Evolutionary conservation across 2,797 vertebrate genomes (phyloP), one percentile per base, ranked within the genome.

Genomic region (Falco peregrinus): DNA sequence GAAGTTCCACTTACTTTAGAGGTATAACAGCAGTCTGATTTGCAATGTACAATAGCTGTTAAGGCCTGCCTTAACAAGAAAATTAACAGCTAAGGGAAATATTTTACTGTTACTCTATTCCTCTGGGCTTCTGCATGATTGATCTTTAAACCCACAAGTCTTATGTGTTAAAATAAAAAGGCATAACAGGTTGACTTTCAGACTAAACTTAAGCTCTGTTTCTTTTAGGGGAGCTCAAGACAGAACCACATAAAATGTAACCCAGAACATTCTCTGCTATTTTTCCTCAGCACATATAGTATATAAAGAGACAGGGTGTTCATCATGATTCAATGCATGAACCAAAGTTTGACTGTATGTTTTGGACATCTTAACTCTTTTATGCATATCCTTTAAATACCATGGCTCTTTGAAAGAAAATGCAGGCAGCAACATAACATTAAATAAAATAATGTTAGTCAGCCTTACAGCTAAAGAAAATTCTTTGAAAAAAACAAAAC

Each of bases 21-120:
- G 33, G 29, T 89, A 92, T 89, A 77, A 87, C 64, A 84, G 73
- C 35, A 48, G 43, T 54, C 84, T 90, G 47, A 89, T 87, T 90
- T 83, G 79, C 75, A 94, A 60, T 19, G 33, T 47, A 65, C 59
- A 60, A 63, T 61, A 65, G 74, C 15, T 41, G 61, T 82, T 87
- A 96, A 94, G 70, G 45, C 41, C 53, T 80, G 31, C 45, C 60
- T 85, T 94, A 65, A 90, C 73, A 73, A 78, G 77, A 88, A 92
- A 82, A 77, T 84, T 87, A 93, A 84, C 64, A 92, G 43, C 64
- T n/a, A 81, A 47, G 21, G 29, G 61, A 85, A 41, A 64, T 83
- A 57, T 21, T 85, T 95, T 78, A 89, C 84, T 89, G 45, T 57
- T 81, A 35, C 0, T 1, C 19, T 87, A 43, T 81, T 93, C 79